Conservation (phyloP, 2,797 vertebrate genomes). For the Arnoldichthys spilopterus region DNA sequence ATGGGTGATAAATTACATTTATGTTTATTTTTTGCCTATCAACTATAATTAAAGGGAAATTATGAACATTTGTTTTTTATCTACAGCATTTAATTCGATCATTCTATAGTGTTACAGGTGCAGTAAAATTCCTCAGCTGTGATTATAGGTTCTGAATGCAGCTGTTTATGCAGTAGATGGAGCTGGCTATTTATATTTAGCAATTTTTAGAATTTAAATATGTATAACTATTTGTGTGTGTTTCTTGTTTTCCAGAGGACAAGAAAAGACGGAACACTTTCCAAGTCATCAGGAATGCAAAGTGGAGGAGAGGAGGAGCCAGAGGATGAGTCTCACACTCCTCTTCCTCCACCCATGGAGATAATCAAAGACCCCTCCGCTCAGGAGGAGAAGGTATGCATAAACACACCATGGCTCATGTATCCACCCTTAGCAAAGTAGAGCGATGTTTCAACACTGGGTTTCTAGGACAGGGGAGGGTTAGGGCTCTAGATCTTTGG, state of each 20-base stretch:
- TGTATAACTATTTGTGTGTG: neutral
- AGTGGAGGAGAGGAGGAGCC: slow-evolving; percentile 96
- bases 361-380: slow-evolving; percentile 95
- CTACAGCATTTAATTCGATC: no score
- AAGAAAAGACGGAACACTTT: slow-evolving; percentile 80
- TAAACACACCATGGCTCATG: neutral
- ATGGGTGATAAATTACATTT: no score
- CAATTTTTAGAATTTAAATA: no score
- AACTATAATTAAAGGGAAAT: no score
- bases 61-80: no score
- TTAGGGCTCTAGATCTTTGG: neutral
- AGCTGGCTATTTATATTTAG: neutral
- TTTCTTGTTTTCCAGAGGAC: slow-evolving; percentile 42
- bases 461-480: neutral
- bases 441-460: neutral
- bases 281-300: slow-evolving; percentile 80
- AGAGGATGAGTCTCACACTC: slow-evolving; percentile 93
- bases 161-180: neutral
- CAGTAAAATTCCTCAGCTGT: no score
- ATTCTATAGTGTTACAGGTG: no score
- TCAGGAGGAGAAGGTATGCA: slow-evolving; percentile 92
- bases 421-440: neutral
- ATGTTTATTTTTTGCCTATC: no score
- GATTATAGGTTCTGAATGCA: no score
- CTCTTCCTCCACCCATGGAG: slow-evolving; percentile 96